phyloP scores from a whole-genome alignment of 2,888 invertebrate genomes.

The Cryptus viduatorius region DNA sequence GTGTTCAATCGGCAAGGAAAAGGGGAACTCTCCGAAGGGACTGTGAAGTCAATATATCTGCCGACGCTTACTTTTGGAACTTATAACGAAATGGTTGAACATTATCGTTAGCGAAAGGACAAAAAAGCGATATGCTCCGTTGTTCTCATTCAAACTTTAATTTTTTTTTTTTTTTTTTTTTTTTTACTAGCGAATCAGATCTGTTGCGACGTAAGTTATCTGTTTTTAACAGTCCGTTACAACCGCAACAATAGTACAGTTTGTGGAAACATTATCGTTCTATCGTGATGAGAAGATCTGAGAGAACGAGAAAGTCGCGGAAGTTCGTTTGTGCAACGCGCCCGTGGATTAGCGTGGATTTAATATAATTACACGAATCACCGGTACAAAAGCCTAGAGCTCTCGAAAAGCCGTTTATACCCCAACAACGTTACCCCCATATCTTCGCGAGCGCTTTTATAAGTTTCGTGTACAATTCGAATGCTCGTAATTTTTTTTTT shows the following conservation, averaged over 20 bases:
- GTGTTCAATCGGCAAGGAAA: neutral
- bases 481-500: neutral
- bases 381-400: slow-evolving; percentile 1
- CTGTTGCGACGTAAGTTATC: neutral
- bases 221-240: neutral
- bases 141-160: neutral
- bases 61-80: slow-evolving; percentile 28
- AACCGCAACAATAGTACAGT: neutral
- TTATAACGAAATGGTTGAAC: slow-evolving; percentile 7
- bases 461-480: neutral
- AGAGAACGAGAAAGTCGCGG: slow-evolving; percentile 14
- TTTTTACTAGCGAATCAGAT: neutral
- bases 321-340: no score
- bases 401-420: slow-evolving; percentile 15
- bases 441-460: neutral
- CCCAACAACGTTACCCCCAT: neutral
- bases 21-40: slow-evolving; percentile 2
- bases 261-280: neutral
- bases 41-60: slow-evolving; percentile 26
- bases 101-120: slow-evolving; percentile 20
- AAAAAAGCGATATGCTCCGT: slow-evolving; percentile 11
- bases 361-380: slow-evolving; percentile 54
- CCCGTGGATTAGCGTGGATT: slow-evolving; percentile 47
- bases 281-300: neutral
- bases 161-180: no score